Evolutionary conservation across 2,888 invertebrate genomes (phyloP).

Genomic region (Cataglyphis altisquamis): DNA sequence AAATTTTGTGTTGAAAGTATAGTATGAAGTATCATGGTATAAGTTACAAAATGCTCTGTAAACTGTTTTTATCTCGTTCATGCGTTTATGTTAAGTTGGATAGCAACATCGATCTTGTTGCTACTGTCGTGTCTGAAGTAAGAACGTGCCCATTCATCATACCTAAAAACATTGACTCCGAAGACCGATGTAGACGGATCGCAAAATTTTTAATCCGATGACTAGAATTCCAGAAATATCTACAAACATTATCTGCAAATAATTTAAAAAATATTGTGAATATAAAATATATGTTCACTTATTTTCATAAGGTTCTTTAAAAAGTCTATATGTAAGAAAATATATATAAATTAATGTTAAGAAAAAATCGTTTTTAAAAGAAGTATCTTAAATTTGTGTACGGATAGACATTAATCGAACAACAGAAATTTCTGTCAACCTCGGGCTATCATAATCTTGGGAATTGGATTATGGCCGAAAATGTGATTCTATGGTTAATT

Average conservation of each 20-base stretch:
- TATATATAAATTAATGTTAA: background rate
- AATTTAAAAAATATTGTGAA: background rate
- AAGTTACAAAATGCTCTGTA: background rate
- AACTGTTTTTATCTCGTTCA: constrained; percentile 41
- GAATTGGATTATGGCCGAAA: background rate
- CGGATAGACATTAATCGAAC: background rate
- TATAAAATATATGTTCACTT: background rate
- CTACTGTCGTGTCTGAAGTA: constrained; percentile 33
- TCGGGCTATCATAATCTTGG: background rate
- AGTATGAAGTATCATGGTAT: background rate
- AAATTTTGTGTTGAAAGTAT: background rate
- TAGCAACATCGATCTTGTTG: constrained; percentile 49
- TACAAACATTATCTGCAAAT: background rate
- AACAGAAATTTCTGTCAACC: background rate
- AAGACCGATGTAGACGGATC: constrained; percentile 49
- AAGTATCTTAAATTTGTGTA: background rate
- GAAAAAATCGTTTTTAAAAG: background rate
- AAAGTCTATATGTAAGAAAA: background rate
- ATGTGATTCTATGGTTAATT: background rate
- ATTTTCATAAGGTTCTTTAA: background rate
- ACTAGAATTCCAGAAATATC: background rate
- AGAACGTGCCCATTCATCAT: constrained; percentile 45
- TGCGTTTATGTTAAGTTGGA: constrained; percentile 23
- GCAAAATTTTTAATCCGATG: constrained; percentile 13
- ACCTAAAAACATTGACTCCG: constrained; percentile 39